Evolutionary conservation across 2,113 vertebrate species (phyloP).

Genomic region (Excalfactoria chinensis): DNA sequence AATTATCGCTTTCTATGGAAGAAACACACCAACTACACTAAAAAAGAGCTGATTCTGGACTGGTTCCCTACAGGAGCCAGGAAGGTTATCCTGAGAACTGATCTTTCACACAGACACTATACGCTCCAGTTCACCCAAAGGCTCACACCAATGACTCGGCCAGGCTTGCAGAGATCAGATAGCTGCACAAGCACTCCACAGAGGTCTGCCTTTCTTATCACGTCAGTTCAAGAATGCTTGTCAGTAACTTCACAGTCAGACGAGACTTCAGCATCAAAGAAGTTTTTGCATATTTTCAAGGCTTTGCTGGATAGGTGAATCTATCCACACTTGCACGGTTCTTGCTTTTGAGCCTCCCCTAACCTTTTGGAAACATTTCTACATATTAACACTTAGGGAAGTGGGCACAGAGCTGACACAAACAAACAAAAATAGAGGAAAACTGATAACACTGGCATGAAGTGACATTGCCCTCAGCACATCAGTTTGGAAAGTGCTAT

Average conservation of each 20-base stretch:
- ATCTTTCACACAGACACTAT: neutral
- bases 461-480: neutral
- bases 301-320: neutral
- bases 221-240: neutral
- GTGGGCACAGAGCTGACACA: neutral
- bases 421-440: conserved; percentile 52
- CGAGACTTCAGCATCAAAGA: neutral
- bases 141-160: neutral
- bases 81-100: neutral
- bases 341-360: neutral
- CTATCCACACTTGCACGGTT: neutral
- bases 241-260: neutral
- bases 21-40: neutral
- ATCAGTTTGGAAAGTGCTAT: neutral
- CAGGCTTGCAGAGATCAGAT: neutral
- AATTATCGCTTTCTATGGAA: neutral
- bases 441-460: neutral
- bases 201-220: neutral
- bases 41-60: neutral
- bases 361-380: conserved; percentile 17
- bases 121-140: neutral
- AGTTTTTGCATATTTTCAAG: neutral
- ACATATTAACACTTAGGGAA: conserved; percentile 9
- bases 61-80: neutral
- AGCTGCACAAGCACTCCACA: neutral